These are phyloP conservation scores for Mesopsocus fuscifrons DNA, from an alignment of 2,888 invertebrate genomes.

Conservation along the genomic window DNA sequence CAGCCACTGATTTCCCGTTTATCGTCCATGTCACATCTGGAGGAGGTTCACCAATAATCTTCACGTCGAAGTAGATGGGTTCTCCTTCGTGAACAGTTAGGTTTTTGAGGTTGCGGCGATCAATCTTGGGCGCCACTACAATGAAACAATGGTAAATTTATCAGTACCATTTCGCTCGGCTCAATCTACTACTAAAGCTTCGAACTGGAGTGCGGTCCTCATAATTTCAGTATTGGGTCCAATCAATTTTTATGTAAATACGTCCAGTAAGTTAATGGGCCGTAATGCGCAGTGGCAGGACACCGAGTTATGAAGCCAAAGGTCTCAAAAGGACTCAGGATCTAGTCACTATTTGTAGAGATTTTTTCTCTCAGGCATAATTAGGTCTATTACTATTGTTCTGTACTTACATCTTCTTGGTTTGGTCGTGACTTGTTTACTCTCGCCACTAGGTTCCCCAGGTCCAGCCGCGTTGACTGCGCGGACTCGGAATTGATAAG, in stretches of 20 bases:
- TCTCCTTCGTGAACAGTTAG: slow-evolving; percentile 83
- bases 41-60: slow-evolving; percentile 78
- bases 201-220: slow-evolving; percentile 13
- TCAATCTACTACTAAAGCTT: too few species aligned
- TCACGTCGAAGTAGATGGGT: slow-evolving; percentile 72
- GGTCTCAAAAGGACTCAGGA: too few species aligned
- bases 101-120: slow-evolving; percentile 68
- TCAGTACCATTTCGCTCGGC: too few species aligned
- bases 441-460: slow-evolving; percentile 71
- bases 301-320: too few species aligned
- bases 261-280: too few species aligned
- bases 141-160: too few species aligned
- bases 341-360: too few species aligned
- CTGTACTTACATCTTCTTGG: slow-evolving; percentile 62
- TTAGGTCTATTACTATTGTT: too few species aligned
- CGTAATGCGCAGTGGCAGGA: too few species aligned
- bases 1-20: slow-evolving; percentile 53
- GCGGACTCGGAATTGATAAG: slow-evolving; percentile 84
- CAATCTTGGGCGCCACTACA: slow-evolving; percentile 90
- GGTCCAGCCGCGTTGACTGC: slow-evolving; percentile 89
- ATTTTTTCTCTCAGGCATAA: too few species aligned
- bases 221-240: neutral
- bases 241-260: too few species aligned
- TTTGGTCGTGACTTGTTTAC: slow-evolving; percentile 69
- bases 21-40: slow-evolving; percentile 77